Percentiles rank a stretch among this genome's conserved stretches.
phyloP scores from a whole-genome alignment of 2,888 invertebrate genomes.

The Ecliptopera silaceata region DNA sequence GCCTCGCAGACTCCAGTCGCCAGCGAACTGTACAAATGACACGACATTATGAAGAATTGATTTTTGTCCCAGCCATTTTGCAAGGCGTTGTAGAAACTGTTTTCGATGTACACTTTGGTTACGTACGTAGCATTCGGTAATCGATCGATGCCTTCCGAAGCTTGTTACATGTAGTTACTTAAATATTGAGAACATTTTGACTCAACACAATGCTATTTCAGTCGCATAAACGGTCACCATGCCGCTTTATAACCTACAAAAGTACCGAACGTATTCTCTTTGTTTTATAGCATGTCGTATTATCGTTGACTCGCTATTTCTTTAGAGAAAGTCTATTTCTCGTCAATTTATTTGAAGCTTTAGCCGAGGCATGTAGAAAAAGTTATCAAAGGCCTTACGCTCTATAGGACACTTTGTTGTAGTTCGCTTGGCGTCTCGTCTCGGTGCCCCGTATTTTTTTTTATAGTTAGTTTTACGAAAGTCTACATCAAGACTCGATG shows the following conservation, averaged over 20 bases:
- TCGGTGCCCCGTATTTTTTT: constrained; percentile 11
- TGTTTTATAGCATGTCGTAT: constrained; percentile 8
- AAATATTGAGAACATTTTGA: constrained; percentile 2
- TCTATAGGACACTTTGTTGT: constrained; percentile 37
- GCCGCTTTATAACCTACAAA: constrained; percentile 26
- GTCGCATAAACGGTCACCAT: constrained; percentile 10
- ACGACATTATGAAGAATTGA: constrained; percentile 34
- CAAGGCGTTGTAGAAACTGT: constrained; percentile 22
- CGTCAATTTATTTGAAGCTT: constrained; percentile 30
- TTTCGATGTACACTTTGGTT: constrained; percentile 5
- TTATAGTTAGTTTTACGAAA: constrained; percentile 1
- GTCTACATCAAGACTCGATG: neutral
- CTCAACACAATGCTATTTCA: neutral
- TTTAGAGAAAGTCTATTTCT: constrained; percentile 22
- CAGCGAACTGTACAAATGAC: constrained; percentile 30
- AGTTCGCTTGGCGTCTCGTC: constrained; percentile 29
- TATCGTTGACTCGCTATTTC: constrained; percentile 17
- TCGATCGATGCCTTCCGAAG: constrained; percentile 1
- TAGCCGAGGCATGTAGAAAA: constrained; percentile 26
- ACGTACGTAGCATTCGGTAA: neutral
- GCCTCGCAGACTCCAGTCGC: constrained; percentile 18
- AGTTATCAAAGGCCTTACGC: constrained; percentile 37
- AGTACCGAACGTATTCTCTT: neutral
- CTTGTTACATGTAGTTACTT: constrained; percentile 15
- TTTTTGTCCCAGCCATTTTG: constrained; percentile 30